phyloP scores from a whole-genome alignment of 1,140 invertebrate genomes.

The Lordiphosa clarofinis region DNA sequence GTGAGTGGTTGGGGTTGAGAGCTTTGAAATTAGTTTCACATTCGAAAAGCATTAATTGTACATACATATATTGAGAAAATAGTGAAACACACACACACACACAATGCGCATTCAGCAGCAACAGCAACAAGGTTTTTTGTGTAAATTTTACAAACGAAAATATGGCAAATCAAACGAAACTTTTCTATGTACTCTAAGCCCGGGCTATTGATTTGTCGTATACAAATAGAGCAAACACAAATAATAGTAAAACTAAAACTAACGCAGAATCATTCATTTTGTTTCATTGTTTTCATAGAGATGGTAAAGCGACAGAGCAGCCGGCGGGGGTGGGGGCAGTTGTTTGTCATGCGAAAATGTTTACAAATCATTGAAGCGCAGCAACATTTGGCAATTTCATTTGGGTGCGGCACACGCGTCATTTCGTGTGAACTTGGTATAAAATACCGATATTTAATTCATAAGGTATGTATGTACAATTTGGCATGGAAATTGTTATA shows the following conservation, averaged over 20 bases:
- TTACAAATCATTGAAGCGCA: conserved; percentile 39
- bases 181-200: conserved; percentile 10
- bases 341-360: conserved; percentile 46
- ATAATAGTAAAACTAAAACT: conserved; percentile 26
- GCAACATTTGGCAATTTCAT: conserved; percentile 16
- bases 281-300: conserved; percentile 2
- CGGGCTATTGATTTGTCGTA: conserved; percentile 37
- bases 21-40: conserved; percentile 45
- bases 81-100: conserved; percentile 29
- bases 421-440: conserved; percentile 39
- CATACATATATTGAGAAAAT: conserved; percentile 22
- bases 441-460: conserved; percentile 10
- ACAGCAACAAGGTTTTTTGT: conserved; percentile 25
- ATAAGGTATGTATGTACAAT: background rate
- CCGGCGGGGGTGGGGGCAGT: background rate
- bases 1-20: background rate
- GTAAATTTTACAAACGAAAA: conserved; percentile 51
- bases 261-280: conserved; percentile 17
- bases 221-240: conserved; percentile 21
- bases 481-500: background rate
- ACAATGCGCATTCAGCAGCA: conserved; percentile 2
- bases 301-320: background rate
- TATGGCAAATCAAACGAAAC: conserved; percentile 42
- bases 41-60: conserved; percentile 32
- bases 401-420: conserved; percentile 36